Evolutionary conservation across 2,113 vertebrate genomes (phyloP), one percentile per base, ranked within the genome.

Genomic region (Oostethus manadensis): DNA sequence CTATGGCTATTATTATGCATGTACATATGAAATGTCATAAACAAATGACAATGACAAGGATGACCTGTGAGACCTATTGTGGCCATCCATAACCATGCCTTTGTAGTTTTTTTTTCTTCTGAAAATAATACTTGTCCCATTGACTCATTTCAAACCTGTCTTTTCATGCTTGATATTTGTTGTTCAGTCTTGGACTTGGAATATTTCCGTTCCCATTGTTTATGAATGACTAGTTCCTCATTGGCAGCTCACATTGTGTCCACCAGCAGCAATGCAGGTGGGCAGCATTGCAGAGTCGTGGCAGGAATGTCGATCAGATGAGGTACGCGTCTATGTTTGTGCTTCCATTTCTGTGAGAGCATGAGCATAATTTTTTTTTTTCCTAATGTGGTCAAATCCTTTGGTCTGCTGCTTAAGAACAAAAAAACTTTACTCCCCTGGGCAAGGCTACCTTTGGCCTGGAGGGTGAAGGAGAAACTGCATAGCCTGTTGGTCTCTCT

Each of bases 361-460:
- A 15, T 40, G 29, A 64, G 66, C 64, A 64, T 70, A n/a, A n/a
- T n/a, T 60, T 77, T 61, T 20, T 40, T 70, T 73, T 61, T 66
- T 70, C 58, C 43, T 64, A 71, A 78, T 57, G 57, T 40, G 64
- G 53, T 61, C 68, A 21, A 35, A 78, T 85, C 65, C 64, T 77
- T 79, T 81, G 77, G 75, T 84, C 80, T 65, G 50, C 66, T 87
- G 80, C 82, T 73, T 78, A 79, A 75, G 80, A 84, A 87, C 80
- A 87, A 83, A 80, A 69, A 68, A 62, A 66, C 62, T 72, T 77
- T 55, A 66, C 73, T 79, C 81, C 77, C 70, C 46, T 26, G 60
- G 68, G 73, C 51, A 14, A 73, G 56, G 62, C 66, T 77, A 78
- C 83, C 80, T 78, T 65, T 68, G 23, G 61, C 62, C 60, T 56